Evolutionary conservation across 2,113 vertebrate species (phyloP), one percentile per base, ranked within the genome.

Genomic region (Bambusicola thoracicus): DNA sequence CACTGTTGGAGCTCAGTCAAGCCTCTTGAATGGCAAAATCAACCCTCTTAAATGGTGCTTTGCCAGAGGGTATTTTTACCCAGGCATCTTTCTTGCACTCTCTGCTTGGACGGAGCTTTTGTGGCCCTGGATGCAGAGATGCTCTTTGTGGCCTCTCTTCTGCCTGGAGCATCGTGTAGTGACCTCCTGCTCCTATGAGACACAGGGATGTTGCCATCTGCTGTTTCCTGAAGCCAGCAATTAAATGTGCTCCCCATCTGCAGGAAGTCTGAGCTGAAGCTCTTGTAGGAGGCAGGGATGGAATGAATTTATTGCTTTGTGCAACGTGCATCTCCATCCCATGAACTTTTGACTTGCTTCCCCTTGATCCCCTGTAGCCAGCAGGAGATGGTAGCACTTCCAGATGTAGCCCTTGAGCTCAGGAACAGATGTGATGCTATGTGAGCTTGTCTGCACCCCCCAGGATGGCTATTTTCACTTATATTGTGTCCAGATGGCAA

Each of bases 331-430:
- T 40, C 77, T 81, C 34, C 38, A 14, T 40, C 49, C 51, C 0
- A 0, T 86, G 96, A 93, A 73, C 74, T 93, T 66, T 92, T 79
- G 93, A 93, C 88, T 85, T 53, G 65, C 53, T 58, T 75, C 59
- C 3, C 0, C 69, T 53, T 3, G 0, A 63, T 78, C 69, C n/a
- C 34, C 59, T 58, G 8, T 22, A 81, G 17, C 56, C 5, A 0
- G 8, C 38, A 59, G 70, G 65, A 36, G 43, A 38, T 61, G 81
- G 51, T 32, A 72, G 75, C 9, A 1, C 34, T 70, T 43, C 8
- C 0, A 67, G 24, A 22, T 25, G 3, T 4, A 6, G 41, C 51
- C 53, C 30, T 56, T 32, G 30, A 56, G 53, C 53, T 56, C 53
- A 32, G 30, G 53, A 56, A 32, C 53, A 56, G 53, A 56, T 56